Evolutionary conservation across 2,888 invertebrate genomes (phyloP), one percentile per base, ranked within the genome.

Genomic region (Iselma pallidipennis): DNA sequence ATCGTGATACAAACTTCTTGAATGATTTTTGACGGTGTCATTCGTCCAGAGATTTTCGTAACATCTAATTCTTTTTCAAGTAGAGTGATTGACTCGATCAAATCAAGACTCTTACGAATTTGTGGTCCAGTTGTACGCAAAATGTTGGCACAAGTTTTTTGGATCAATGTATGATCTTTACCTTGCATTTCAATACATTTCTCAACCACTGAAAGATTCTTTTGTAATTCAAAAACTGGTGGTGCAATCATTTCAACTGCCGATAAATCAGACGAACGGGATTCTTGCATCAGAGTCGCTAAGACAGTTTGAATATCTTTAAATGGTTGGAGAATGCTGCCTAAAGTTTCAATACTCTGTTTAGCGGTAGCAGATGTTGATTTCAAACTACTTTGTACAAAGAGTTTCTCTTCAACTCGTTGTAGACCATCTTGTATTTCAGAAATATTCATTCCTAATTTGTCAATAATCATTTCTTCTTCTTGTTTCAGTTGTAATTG

Each of bases 151-250:
- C 90, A 89, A 0, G 90, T 89, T 73, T 86, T 85, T 74, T 89
- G 89, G 1, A 90, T 88, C 7, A 90, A 79, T 0, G 90, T 89
- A 57, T 86, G 87, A 10, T 86, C 88, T 33, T 86, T 86, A 68
- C 87, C 87, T 77, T 89, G 88, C 67, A 89, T 85, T 71, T 88
- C 88, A 33, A 89, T 85, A 73, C 90, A 89, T 75, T 88, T 88
- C 76, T 90, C 87, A 33, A 90, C 85, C 1, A 89, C 85, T 16
- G 86, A 85, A 4, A 91, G 76, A 23, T 88, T 87, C 70, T 88
- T 86, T 72, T 89, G 89, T 21, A 92, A 78, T 28, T 84, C 83
- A 69, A 87, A 87, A 33, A 92, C 81, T 2, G 89, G 86, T 23
- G 83, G 80, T 12, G 85, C 83, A 25, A 88, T 79, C 61, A 83